phyloP scores from a whole-genome alignment of 2,113 vertebrate genomes.

The Corythaixoides concolor region DNA sequence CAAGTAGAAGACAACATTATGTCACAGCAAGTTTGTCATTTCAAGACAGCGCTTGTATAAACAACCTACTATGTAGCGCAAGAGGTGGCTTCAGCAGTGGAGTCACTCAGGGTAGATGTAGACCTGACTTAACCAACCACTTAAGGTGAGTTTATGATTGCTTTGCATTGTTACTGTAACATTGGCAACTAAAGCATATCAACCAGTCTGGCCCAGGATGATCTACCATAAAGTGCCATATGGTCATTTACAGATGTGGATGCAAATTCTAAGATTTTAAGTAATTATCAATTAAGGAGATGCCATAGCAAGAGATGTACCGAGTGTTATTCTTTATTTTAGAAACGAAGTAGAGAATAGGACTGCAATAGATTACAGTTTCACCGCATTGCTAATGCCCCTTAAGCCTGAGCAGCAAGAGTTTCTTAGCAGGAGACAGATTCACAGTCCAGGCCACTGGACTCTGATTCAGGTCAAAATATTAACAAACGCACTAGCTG shows the following conservation, averaged over 20 bases:
- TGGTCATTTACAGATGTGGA: background rate
- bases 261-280: background rate
- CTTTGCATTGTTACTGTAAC: background rate
- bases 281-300: background rate
- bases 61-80: background rate
- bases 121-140: background rate
- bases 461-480: background rate
- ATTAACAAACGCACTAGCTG: accelerated
- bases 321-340: background rate
- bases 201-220: background rate
- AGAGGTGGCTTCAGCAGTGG: background rate
- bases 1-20: background rate
- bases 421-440: background rate
- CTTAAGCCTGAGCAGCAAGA: background rate
- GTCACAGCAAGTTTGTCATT: constrained; percentile 7
- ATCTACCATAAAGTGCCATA: background rate
- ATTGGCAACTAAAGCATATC: background rate
- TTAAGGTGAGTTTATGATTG: background rate
- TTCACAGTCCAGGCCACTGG: background rate
- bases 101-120: background rate
- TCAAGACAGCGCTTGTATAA: background rate
- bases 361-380: background rate
- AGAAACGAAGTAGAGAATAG: background rate
- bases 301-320: background rate
- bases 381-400: background rate